Percentiles rank a stretch among this genome's conserved stretches.
Evolutionary conservation across 30 jellyfish, hydroid and myxozoan genomes (phyloP).

Genomic region (Aurelia sp.): DNA sequence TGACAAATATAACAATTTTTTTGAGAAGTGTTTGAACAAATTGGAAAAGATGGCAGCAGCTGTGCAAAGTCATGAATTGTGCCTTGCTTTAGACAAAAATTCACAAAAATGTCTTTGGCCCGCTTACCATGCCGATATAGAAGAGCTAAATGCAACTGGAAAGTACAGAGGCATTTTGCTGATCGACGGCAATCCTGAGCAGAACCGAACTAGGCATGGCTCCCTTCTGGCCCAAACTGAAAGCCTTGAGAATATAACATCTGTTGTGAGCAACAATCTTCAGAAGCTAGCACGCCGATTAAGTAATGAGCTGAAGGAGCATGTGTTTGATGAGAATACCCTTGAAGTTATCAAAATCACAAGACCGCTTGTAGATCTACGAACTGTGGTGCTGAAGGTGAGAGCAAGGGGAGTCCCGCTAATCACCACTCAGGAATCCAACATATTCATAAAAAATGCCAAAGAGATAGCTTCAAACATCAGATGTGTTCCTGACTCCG

Average conservation of each 20-base stretch:
- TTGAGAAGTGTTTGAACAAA: conserved; percentile 1
- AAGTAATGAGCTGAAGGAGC: background rate
- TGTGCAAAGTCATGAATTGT: background rate
- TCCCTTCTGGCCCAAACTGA: background rate
- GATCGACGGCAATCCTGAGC: background rate
- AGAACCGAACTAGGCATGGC: conserved; percentile 7
- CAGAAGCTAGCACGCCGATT: conserved; percentile 9
- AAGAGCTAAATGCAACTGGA: background rate
- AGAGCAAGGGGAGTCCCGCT: conserved; percentile 4
- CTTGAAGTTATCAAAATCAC: background rate
- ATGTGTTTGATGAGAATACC: conserved; percentile 6
- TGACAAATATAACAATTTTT: background rate
- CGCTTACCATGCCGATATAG: background rate
- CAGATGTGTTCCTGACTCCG: background rate
- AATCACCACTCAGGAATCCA: conserved; percentile 14
- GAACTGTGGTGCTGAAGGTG: conserved; percentile 2
- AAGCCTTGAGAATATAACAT: background rate
- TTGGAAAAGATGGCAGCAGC: background rate
- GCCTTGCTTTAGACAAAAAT: background rate
- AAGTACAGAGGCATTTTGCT: conserved; percentile 7
- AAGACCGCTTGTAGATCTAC: conserved; percentile 15
- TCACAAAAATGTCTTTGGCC: conserved; percentile 18
- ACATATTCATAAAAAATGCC: conserved; percentile 11
- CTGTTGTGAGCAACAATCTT: background rate
- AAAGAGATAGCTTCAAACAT: conserved; percentile 16